phyloP scores from a whole-genome alignment of 2,797 vertebrate species.

The Poeciliopsis infans region DNA sequence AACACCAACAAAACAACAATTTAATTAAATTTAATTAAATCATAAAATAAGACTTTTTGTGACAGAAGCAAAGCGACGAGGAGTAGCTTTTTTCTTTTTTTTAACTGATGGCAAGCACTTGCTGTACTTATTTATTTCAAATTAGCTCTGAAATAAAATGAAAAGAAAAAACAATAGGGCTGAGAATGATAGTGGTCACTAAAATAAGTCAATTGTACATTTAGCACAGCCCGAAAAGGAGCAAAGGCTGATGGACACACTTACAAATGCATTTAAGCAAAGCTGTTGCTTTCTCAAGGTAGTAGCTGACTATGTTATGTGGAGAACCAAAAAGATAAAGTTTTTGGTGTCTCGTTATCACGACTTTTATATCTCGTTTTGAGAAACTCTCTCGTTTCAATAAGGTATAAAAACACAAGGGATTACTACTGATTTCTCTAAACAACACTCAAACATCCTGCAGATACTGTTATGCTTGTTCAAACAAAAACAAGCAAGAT shows the following conservation, averaged over 20 bases:
- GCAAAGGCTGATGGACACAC: not conserved
- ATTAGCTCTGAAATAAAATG: not conserved
- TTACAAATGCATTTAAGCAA: not conserved
- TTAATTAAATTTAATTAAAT: too few relatives aligned
- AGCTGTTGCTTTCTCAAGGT: not conserved
- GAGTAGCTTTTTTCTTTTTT: too few relatives aligned
- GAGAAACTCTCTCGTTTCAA: not conserved
- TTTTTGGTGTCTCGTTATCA: not conserved
- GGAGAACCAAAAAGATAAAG: not conserved
- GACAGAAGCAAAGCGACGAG: not conserved
- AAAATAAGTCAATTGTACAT: not conserved
- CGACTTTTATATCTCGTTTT: not conserved
- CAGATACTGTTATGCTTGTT: too few relatives aligned
- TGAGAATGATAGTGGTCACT: not conserved
- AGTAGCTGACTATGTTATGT: not conserved
- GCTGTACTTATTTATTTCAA: not conserved
- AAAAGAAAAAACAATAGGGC: not conserved
- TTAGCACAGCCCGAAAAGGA: not conserved
- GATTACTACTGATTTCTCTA: too few relatives aligned
- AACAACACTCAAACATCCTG: too few relatives aligned
- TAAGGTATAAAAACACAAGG: not conserved
- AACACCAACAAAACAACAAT: not conserved
- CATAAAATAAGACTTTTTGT: not conserved
- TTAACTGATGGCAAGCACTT: not conserved
- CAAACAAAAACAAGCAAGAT: too few relatives aligned